Evolutionary conservation across 2,113 vertebrate species (phyloP).

Genomic region (Romanogobio albipinnatus): DNA sequence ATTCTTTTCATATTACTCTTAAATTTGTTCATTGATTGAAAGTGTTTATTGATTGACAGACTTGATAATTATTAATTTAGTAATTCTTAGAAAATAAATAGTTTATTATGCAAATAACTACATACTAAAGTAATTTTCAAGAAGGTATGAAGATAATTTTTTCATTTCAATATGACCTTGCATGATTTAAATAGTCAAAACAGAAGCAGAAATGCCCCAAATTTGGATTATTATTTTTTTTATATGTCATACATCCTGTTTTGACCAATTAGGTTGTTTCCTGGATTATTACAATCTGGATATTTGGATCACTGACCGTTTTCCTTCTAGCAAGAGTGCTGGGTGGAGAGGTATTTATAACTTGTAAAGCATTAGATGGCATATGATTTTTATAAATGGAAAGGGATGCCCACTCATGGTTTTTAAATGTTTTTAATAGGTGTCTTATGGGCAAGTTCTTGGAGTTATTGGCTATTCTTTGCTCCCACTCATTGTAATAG

Average conservation of each 20-base stretch:
- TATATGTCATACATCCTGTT: slow-evolving; percentile 40
- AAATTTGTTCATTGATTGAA: not conserved
- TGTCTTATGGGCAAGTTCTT: slow-evolving; percentile 96
- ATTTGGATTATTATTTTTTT: not conserved
- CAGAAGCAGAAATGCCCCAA: not conserved
- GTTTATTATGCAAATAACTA: not conserved
- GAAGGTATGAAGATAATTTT: not conserved
- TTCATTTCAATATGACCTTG: not conserved
- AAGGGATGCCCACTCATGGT: not conserved
- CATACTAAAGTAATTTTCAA: not conserved
- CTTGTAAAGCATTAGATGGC: not conserved
- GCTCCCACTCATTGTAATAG: slow-evolving; percentile 96
- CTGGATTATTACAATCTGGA: slow-evolving; percentile 99
- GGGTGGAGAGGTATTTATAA: slow-evolving; percentile 88
- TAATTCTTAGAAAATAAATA: not conserved
- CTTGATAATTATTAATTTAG: not conserved
- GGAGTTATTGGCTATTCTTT: slow-evolving; percentile 98
- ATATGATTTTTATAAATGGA: not conserved
- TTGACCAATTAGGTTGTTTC: slow-evolving; percentile 88
- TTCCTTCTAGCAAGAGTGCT: slow-evolving; percentile 97
- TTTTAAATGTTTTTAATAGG: slow-evolving; percentile 71
- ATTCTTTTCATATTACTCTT: not conserved
- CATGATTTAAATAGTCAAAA: not conserved
- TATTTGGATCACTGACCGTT: slow-evolving; percentile 96
- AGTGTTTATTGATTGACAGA: not conserved